Evolutionary conservation across 2,888 invertebrate genomes (phyloP).

Genomic region (Tenthredo distinguenda): DNA sequence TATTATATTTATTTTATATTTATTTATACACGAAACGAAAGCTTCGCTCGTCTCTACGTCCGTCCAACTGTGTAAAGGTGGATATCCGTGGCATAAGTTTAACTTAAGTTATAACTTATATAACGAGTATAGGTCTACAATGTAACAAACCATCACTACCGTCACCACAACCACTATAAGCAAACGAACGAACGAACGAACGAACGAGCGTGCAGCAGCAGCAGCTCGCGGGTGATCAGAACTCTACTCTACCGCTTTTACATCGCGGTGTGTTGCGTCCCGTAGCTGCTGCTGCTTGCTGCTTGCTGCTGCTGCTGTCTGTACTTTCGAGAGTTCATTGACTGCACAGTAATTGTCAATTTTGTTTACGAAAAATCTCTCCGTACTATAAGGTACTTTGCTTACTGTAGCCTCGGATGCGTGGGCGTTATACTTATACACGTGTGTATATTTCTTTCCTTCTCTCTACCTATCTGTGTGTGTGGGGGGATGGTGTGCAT

Average conservation of each 20-base stretch:
- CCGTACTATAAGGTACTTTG: background rate
- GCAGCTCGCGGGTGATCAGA: background rate
- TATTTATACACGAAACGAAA: background rate
- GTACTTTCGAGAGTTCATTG: conserved; percentile 42
- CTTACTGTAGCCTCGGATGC: background rate
- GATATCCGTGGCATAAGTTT: conserved; percentile 6
- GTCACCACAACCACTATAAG: background rate
- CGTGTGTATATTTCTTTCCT: background rate
- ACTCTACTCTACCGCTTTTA: conserved; percentile 3
- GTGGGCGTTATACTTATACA: conserved; percentile 5
- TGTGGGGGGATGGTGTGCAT: background rate
- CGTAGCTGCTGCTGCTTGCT: background rate
- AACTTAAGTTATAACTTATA: conserved; percentile 13
- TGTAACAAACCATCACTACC: background rate
- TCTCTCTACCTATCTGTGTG: background rate
- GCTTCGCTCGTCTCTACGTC: background rate
- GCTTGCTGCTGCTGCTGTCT: background rate
- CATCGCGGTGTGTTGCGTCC: background rate
- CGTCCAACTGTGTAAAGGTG: conserved; percentile 17
- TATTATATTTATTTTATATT: background rate
- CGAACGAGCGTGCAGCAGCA: background rate
- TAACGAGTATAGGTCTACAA: conserved; percentile 1
- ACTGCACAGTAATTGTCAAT: conserved; percentile 42
- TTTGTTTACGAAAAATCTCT: conserved; percentile 44
- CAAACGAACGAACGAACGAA: background rate